Evolutionary conservation across 2,797 vertebrate genomes (phyloP), one percentile per base, ranked within the genome.

Genomic region (Sebastolobus alascanus): DNA sequence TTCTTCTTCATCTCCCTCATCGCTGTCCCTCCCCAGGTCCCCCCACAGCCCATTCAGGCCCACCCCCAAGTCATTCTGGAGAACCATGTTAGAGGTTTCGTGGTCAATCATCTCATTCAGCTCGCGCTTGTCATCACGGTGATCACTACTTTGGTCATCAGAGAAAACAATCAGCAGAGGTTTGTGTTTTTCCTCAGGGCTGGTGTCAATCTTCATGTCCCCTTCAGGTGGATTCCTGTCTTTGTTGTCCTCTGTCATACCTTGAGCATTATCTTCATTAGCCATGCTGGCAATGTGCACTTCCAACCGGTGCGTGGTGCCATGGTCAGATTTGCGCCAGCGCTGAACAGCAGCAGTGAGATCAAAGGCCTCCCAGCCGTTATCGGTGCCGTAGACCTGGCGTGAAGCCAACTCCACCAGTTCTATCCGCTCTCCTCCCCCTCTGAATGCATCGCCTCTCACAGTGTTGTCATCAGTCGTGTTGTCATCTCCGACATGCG

Each of bases 91-190:
- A 0, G 95, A 91, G 43, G 96, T 96, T 87, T 99, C 98, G 0
- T 98, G 98, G 68, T 95, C 94, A 0, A 99, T 99, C 97, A 99
- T 98, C 76, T 99, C 98, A 0, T 96, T 97, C 80, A 99, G 89
- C 89, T 99, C 98, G 5, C 96, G 95, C 79, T 96, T 97, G 92
- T 96, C 96, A 29, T 97, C 97, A 18, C 96, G 97, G 43, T 95
- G 96, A 85, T 97, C 97, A 0, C 92, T 96, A 82, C 97, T 98
- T 79, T 97, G 97, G 90, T 99, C 98, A 16, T 99, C 96, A 0
- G 99, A 99, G 94, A 99, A 99, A 83, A 99, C 97, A 0, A 99
- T 97, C 37, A 99, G 84, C 77, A 99, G 93, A 43, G 99, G 98
- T 84, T 96, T 96, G 14, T 99, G 97, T 84, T 97, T 99, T 67